A percentile compares a stretch with the other conserved stretches of the same genome.
These are phyloP conservation scores for Hemicentrotus pulcherrimus DNA, from an alignment of 35 echinoderm and acorn worm species.

Conservation along the genomic window DNA sequence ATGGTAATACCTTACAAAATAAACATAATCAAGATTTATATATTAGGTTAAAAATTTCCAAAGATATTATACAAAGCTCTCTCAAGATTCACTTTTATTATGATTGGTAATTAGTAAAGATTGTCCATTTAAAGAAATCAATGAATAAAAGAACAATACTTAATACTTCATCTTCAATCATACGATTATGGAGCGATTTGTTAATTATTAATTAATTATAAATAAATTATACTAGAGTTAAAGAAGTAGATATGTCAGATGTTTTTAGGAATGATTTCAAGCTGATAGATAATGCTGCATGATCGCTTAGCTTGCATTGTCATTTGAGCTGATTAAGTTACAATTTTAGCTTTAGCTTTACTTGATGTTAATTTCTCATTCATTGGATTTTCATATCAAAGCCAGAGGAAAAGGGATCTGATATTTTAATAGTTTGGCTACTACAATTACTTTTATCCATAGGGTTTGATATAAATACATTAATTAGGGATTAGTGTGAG, in stretches of 20 bases:
- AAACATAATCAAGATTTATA: background rate
- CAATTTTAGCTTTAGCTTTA: background rate
- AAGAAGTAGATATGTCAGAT: too few relatives aligned
- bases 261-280: background rate
- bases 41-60: background rate
- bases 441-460: too few relatives aligned
- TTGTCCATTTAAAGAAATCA: background rate
- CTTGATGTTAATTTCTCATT: background rate
- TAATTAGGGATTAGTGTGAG: too few relatives aligned
- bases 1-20: background rate
- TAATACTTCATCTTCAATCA: too few relatives aligned
- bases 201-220: too few relatives aligned
- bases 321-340: background rate
- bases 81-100: background rate
- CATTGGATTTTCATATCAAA: background rate
- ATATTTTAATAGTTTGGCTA: background rate
- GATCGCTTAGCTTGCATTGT: background rate
- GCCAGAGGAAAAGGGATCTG: background rate
- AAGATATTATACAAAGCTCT: background rate
- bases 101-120: background rate
- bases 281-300: background rate
- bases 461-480: too few relatives aligned
- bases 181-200: too few relatives aligned
- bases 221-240: too few relatives aligned
- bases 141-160: background rate